Evolutionary conservation across 2,888 invertebrate genomes (phyloP).

Genomic region (Parnassius smintheus): DNA sequence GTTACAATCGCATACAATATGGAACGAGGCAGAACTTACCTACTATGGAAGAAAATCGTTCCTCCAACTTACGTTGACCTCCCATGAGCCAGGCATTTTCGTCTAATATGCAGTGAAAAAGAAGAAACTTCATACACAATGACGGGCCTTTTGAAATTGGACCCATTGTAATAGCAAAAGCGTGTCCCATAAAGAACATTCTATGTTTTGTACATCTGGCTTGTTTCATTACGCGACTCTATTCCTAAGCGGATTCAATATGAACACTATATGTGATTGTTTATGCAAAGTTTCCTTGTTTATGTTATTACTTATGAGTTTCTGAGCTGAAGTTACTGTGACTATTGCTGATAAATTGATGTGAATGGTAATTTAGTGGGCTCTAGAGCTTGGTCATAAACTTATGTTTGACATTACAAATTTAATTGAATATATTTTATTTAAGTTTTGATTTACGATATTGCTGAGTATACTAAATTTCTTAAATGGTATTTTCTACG

Average conservation of each 20-base stretch:
- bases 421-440: constrained; percentile 9
- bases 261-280: constrained; percentile 26
- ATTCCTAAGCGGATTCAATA: constrained; percentile 30
- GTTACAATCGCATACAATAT: constrained; percentile 52
- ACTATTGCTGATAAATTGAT: constrained; percentile 23
- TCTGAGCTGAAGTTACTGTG: constrained; percentile 17
- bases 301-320: constrained; percentile 27
- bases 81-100: constrained; percentile 33
- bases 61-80: constrained; percentile 45
- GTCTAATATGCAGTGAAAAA: constrained; percentile 39
- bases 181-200: constrained; percentile 73
- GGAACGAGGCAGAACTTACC: constrained; percentile 46
- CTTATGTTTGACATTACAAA: constrained; percentile 11
- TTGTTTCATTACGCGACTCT: constrained; percentile 60
- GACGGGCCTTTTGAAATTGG: constrained; percentile 57
- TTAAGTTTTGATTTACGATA: background rate
- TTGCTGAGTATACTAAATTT: background rate
- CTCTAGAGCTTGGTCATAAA: constrained; percentile 7
- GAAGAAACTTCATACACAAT: constrained; percentile 39
- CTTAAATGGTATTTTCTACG: background rate
- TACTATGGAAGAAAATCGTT: constrained; percentile 42
- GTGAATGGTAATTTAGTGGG: constrained; percentile 23
- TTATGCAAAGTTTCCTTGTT: constrained; percentile 26
- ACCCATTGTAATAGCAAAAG: constrained; percentile 63
- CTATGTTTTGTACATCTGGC: constrained; percentile 72